Evolutionary conservation across 2,888 invertebrate species (phyloP).

Genomic region (Amblyjoppa proteus): DNA sequence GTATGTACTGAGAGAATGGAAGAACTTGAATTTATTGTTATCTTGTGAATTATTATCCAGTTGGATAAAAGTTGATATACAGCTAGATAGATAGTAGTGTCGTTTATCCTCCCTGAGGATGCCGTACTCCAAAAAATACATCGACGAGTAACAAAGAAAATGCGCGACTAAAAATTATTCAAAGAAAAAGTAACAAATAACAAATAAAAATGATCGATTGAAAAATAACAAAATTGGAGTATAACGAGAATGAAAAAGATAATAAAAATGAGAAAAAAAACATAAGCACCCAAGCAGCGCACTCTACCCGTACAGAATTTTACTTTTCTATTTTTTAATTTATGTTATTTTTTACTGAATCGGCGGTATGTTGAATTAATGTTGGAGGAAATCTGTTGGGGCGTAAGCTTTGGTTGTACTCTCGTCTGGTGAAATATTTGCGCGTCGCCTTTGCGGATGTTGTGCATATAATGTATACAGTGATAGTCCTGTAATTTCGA

Average conservation of each 20-base stretch:
- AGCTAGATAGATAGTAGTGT: no score
- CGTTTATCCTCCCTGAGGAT: no score
- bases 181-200: no score
- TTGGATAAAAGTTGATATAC: background rate
- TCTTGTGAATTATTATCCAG: background rate
- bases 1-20: background rate
- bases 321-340: background rate
- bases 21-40: background rate
- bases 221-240: no score
- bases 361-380: background rate
- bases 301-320: background rate
- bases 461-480: slow-evolving; percentile 18
- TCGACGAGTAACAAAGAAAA: no score
- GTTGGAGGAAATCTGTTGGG: background rate
- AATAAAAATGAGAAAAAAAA: no score
- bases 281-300: no score
- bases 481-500: slow-evolving; percentile 74
- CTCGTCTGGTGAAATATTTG: background rate
- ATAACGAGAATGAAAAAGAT: no score
- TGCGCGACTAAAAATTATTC: no score
- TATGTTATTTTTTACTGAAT: background rate
- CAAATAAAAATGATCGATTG: no score
- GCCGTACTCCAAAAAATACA: no score
- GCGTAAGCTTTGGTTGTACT: background rate
- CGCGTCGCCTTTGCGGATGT: slow-evolving; percentile 25